These are phyloP conservation scores for Pomacea maculata DNA, from an alignment of 1,140 invertebrate species.

Conservation along the genomic window DNA sequence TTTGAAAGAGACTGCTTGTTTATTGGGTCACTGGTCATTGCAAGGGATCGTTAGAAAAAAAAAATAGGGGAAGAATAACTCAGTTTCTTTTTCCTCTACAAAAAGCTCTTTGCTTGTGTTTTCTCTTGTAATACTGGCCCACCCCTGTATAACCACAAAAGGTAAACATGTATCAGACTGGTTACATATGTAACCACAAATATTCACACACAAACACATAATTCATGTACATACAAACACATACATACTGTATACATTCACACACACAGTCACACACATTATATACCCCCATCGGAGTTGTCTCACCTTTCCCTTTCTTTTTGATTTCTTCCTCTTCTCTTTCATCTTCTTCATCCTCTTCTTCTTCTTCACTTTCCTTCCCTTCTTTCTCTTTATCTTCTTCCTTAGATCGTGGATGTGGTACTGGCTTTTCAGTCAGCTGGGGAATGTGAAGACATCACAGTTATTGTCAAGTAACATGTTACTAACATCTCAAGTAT, in stretches of 20 bases:
- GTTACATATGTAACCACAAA: too few relatives aligned
- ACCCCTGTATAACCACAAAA: not conserved
- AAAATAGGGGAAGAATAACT: too few relatives aligned
- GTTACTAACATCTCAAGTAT: too few relatives aligned
- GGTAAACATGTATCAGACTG: not conserved
- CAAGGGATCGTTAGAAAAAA: too few relatives aligned
- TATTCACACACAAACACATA: too few relatives aligned
- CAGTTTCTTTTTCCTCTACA: too few relatives aligned
- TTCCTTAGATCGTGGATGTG: conserved; percentile 5
- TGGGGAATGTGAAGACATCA: not conserved
- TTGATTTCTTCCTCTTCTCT: conserved; percentile 9
- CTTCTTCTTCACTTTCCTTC: conserved; percentile 8
- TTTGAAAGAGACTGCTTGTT: too few relatives aligned
- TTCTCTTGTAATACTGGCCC: not conserved
- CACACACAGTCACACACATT: not conserved
- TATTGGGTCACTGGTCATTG: too few relatives aligned
- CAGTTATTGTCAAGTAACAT: too few relatives aligned
- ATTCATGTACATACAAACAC: not conserved
- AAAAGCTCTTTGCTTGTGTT: too few relatives aligned
- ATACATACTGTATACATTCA: not conserved
- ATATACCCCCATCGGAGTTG: not conserved
- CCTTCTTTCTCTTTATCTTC: conserved; percentile 17
- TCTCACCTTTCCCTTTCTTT: not conserved
- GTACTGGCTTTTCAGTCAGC: not conserved
- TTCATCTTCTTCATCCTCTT: conserved; percentile 1